Evolutionary conservation across 2,113 vertebrate genomes (phyloP), one percentile per base, ranked within the genome.

Genomic region (Colinus virginianus): DNA sequence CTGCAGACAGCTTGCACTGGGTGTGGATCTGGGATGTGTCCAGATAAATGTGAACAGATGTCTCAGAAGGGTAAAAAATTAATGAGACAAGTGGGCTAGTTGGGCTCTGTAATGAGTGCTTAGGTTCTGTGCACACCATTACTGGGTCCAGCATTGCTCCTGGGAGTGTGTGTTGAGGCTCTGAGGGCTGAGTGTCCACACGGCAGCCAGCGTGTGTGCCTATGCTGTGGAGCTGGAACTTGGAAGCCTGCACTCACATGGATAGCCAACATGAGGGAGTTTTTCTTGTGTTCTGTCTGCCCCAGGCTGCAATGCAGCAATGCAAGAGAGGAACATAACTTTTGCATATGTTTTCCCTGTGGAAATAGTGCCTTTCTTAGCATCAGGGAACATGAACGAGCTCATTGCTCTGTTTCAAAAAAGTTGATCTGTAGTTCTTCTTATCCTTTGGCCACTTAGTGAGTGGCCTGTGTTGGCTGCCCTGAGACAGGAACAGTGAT

Each of bases 391-490:
- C 2, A 2, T 1, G 43, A 40, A 28, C 40, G 72, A 32, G 26
- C 21, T 13, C n/a, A 30, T 0, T 38, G 0, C 63, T 48, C 43
- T 55, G 19, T 17, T 70, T 32, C 43, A 36, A 12, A 22, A 46
- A 7, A 17, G 12, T 53, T 53, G 9, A 20, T 32, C 71, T 36
- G 4, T 36, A 21, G 82, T 80, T 91, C 78, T 15, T 62, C n/a
- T 90, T 93, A 86, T 81, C 91, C 81, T 7, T 6, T 62, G 79
- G 76, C 76, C 93, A 84, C 43, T 76, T 30, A 72, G 79, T 94
- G 69, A 80, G 18, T 78, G 71, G 84, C 64, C 42, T 36, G 46
- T n/a, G 30, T 68, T 84, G 76, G 36, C 7, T 86, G 76, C 68
- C 34, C 66, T 38, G 93, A 76, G 87, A 34, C 82, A 84, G 83